Evolutionary conservation across 2,113 vertebrate species (phyloP).

Genomic region (Pelecanus crispus): DNA sequence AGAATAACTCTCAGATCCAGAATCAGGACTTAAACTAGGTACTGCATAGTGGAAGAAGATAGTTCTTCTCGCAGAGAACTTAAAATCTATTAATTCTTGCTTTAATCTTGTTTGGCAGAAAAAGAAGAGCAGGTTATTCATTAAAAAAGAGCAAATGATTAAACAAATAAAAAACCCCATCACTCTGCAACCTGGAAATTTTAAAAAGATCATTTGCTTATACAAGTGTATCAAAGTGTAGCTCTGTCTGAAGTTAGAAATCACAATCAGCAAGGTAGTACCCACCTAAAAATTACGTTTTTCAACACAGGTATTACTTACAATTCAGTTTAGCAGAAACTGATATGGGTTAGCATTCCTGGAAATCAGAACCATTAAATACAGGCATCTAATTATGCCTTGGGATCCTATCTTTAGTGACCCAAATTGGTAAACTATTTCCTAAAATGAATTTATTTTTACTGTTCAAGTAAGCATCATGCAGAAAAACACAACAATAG

Average conservation of each 20-base stretch:
- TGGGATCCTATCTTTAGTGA: not conserved
- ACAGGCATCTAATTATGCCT: not conserved
- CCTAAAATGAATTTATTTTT: not conserved
- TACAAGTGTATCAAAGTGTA: not conserved
- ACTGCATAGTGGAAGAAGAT: not conserved
- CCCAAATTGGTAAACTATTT: not conserved
- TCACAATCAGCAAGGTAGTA: not conserved
- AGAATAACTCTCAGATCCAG: not conserved
- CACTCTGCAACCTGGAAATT: not conserved
- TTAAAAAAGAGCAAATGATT: not conserved
- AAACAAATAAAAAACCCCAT: not conserved
- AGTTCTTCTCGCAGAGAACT: not conserved
- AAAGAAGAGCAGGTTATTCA: rapidly evolving
- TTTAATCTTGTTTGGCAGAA: not conserved
- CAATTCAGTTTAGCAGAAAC: not conserved
- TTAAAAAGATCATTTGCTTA: not conserved
- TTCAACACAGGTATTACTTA: not conserved
- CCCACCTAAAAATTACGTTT: not conserved
- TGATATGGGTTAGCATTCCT: not conserved
- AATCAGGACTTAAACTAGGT: not conserved
- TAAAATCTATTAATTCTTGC: not conserved
- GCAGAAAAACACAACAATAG: not conserved
- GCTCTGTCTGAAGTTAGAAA: not conserved
- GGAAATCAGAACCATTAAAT: not conserved
- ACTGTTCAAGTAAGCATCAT: not conserved